phyloP scores from a whole-genome alignment of 2,888 invertebrate species.

The Ligdia adustata region DNA sequence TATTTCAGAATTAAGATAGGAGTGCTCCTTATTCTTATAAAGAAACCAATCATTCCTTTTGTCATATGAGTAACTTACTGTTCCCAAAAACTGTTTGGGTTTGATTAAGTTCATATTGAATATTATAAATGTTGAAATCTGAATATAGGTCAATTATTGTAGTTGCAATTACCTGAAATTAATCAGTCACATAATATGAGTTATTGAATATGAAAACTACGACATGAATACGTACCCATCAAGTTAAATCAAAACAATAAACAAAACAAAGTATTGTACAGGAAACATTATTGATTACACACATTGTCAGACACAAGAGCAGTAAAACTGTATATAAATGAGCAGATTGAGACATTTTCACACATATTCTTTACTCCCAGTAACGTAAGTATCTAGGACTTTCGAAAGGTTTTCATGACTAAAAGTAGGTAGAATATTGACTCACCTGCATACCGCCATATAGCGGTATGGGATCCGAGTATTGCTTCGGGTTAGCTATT shows the following conservation, averaged over 20 bases:
- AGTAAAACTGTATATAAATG: conserved; percentile 5
- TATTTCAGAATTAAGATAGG: no score
- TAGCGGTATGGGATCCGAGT: conserved; percentile 87
- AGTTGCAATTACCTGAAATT: no score
- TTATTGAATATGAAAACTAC: conserved; percentile 8
- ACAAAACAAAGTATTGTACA: conserved; percentile 2
- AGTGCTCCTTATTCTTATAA: no score
- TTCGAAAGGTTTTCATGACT: background rate
- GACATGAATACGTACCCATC: background rate
- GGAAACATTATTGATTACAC: conserved; percentile 18
- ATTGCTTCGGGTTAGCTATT: conserved; percentile 86
- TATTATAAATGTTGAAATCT: no score
- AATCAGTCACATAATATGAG: no score
- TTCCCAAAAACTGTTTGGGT: no score
- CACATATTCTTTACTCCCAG: background rate
- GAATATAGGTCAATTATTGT: no score
- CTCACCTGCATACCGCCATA: conserved; percentile 89
- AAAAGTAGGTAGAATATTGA: conserved; percentile 11
- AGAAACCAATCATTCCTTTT: no score
- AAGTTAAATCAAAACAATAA: conserved; percentile 11
- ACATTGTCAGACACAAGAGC: conserved; percentile 7
- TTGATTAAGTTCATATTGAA: no score
- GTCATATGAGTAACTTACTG: no score
- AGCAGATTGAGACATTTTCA: background rate
- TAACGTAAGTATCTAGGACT: background rate